Evolutionary conservation across 1,140 invertebrate genomes (phyloP).

Genomic region (Magallana ariakensis): DNA sequence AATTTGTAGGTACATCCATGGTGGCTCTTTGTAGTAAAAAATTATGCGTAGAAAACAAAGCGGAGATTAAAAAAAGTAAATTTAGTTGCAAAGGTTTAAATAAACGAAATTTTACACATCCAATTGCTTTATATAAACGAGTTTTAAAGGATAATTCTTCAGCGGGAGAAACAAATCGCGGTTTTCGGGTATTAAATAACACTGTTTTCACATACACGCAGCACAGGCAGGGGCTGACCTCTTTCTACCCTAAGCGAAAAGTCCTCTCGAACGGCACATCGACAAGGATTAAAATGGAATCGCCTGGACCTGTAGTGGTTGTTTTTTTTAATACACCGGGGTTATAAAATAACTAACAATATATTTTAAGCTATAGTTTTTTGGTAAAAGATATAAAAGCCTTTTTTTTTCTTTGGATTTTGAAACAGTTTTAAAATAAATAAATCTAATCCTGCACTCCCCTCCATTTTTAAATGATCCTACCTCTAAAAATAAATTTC

Average conservation of each 20-base stretch:
- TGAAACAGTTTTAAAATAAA: too few relatives aligned
- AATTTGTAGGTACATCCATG: conserved; percentile 38
- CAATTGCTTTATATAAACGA: not conserved
- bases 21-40: conserved; percentile 46
- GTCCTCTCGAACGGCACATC: conserved; percentile 40
- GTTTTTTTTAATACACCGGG: too few relatives aligned
- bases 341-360: too few relatives aligned
- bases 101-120: not conserved
- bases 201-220: conserved; percentile 3
- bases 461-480: too few relatives aligned
- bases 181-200: not conserved
- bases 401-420: too few relatives aligned
- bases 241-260: conserved; percentile 19
- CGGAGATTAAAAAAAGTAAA: not conserved
- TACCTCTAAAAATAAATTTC: too few relatives aligned
- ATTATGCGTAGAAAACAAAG: conserved; percentile 46
- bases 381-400: too few relatives aligned
- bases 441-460: too few relatives aligned
- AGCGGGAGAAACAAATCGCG: not conserved
- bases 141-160: not conserved
- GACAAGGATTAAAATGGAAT: not conserved
- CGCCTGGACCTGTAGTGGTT: too few relatives aligned
- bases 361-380: too few relatives aligned
- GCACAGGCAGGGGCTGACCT: conserved; percentile 40
- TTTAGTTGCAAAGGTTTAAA: conserved; percentile 7